These are phyloP conservation scores for Drosophila kambysellisi DNA, from an alignment of 2,888 invertebrate species.

Conservation along the genomic window DNA sequence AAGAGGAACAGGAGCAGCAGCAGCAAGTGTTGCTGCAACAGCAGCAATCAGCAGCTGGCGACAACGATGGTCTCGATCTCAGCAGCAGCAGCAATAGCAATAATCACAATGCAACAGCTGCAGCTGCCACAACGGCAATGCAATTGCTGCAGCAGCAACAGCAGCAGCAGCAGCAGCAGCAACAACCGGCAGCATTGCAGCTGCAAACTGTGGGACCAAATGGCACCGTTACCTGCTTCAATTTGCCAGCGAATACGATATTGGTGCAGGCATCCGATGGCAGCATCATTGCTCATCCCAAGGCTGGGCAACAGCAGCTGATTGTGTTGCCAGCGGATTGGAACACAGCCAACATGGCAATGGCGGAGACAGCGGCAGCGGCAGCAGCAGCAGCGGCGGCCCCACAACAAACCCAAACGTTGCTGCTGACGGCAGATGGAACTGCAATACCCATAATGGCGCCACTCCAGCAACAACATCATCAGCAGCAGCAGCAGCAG, in stretches of 20 bases:
- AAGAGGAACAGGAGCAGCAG: conserved; percentile 27
- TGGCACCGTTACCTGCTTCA: conserved; percentile 81
- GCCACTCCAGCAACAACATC: conserved; percentile 62
- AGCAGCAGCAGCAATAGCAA: conserved; percentile 43
- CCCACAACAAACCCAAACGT: conserved; percentile 62
- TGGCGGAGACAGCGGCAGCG: conserved; percentile 38
- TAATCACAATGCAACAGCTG: conserved; percentile 29
- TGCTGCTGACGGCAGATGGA: conserved; percentile 76
- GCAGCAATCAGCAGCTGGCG: conserved; percentile 14
- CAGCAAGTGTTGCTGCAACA: conserved; percentile 35
- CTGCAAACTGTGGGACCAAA: conserved; percentile 82
- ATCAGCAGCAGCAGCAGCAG: conserved; percentile 70
- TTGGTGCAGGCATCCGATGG: conserved; percentile 81
- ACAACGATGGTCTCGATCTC: conserved; percentile 50
- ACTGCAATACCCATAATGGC: conserved; percentile 76
- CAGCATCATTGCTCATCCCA: conserved; percentile 76
- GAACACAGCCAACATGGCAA: conserved; percentile 42
- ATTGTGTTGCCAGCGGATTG: conserved; percentile 77
- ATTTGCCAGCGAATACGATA: conserved; percentile 82
- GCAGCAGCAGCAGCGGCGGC: conserved; percentile 42
- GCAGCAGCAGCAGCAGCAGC: conserved; percentile 38
- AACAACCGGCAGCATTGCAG: conserved; percentile 64
- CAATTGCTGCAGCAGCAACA: conserved; percentile 25
- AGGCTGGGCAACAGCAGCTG: conserved; percentile 77
- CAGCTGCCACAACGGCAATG: conserved; percentile 23